Conservation (phyloP, 2,113 vertebrate genomes). For the Micronycteris hirsuta region DNA sequence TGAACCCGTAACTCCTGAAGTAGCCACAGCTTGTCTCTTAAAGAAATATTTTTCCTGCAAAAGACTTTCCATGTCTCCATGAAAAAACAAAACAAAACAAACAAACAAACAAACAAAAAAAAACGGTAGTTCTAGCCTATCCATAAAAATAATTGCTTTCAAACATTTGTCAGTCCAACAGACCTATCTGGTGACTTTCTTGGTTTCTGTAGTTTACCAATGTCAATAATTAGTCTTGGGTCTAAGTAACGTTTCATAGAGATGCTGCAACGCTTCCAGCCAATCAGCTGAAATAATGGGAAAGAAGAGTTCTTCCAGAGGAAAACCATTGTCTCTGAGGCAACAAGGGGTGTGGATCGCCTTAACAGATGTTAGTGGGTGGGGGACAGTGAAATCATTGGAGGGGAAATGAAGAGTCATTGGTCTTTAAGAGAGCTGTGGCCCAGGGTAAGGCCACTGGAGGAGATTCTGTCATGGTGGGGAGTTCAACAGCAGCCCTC, state of each 20-base stretch:
- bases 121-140: slow-evolving; percentile 53
- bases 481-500: background rate
- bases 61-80: slow-evolving; percentile 68
- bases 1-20: slow-evolving; percentile 73
- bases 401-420: slow-evolving; percentile 87
- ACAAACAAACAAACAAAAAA: too few species aligned
- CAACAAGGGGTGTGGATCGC: slow-evolving; percentile 84
- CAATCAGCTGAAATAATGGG: slow-evolving; percentile 82
- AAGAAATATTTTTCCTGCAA: slow-evolving; percentile 67
- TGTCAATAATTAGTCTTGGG: slow-evolving; percentile 76
- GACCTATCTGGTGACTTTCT: slow-evolving; percentile 45
- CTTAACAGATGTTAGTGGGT: slow-evolving; percentile 83
- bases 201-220: slow-evolving; percentile 59
- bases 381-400: slow-evolving; percentile 76
- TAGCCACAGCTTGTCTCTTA: slow-evolving; percentile 58
- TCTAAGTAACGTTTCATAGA: slow-evolving; percentile 81
- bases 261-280: slow-evolving; percentile 80
- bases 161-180: slow-evolving; percentile 65
- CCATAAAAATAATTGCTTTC: slow-evolving; percentile 66
- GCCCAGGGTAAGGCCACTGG: background rate
- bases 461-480: background rate
- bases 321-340: slow-evolving; percentile 79
- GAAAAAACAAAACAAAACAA: too few species aligned
- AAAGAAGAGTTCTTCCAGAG: slow-evolving; percentile 81
- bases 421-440: slow-evolving; percentile 75